Evolutionary conservation across 1,140 invertebrate genomes (phyloP).

Genomic region (Matsumurasca onukii): DNA sequence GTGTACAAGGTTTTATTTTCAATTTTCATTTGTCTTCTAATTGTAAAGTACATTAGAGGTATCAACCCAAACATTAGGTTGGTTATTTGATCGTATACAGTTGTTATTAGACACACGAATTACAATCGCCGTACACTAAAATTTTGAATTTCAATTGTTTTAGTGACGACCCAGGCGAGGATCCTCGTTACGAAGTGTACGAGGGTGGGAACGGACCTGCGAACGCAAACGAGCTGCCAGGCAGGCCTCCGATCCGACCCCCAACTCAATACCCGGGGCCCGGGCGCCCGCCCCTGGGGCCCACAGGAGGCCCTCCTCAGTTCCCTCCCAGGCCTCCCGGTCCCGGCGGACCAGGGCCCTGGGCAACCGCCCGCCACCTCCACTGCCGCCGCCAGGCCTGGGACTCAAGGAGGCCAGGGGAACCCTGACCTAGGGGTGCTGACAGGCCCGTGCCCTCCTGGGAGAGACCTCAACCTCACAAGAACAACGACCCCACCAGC

Average conservation of each 20-base stretch:
- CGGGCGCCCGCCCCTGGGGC: neutral
- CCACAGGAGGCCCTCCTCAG: neutral
- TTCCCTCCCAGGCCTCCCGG: neutral
- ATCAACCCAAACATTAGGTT: no score
- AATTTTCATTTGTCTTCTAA: no score
- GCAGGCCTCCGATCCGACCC: slow-evolving; percentile 18
- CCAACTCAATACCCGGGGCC: neutral
- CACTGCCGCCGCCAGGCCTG: neutral
- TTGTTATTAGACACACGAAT: no score
- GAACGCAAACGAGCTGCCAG: neutral
- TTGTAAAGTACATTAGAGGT: no score
- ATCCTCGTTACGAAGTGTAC: slow-evolving; percentile 21
- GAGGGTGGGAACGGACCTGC: slow-evolving; percentile 16
- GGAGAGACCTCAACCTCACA: slow-evolving; percentile 48
- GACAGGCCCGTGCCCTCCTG: slow-evolving; percentile 51
- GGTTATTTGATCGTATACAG: no score
- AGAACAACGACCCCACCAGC: slow-evolving; percentile 43
- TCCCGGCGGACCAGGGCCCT: slow-evolving; percentile 34
- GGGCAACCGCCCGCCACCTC: neutral
- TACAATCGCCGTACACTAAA: no score
- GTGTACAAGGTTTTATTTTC: no score
- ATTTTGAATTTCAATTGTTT: neutral
- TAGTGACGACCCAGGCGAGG: slow-evolving; percentile 29
- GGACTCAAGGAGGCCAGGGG: neutral
- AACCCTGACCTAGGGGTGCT: slow-evolving; percentile 40